Evolutionary conservation across 2,113 vertebrate species (phyloP), one percentile per base, ranked within the genome.

Genomic region (Rhabdomys dilectus): DNA sequence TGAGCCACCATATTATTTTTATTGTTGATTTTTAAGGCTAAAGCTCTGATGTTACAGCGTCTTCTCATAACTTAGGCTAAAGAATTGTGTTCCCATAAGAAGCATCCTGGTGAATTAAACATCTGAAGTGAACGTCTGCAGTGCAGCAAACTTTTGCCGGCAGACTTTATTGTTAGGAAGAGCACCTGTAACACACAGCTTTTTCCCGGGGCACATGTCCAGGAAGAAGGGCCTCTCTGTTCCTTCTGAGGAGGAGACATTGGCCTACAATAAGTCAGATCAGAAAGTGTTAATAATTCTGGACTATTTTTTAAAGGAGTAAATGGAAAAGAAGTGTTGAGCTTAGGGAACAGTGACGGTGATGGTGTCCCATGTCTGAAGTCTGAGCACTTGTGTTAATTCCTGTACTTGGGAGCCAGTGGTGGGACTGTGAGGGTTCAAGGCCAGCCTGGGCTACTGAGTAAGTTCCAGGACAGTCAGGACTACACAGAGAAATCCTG

Each of bases 221-320:
- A 2, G 21, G 90, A 80, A 29, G 60, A 76, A 36, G 62, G 58
- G 4, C 51, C 19, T 80, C 72, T 76, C 34, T 88, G 70, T 60
- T 53, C 48, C 76, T 64, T 88, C 45, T n/a, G 2, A 56, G 72
- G 66, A 64, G 72, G 86, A 56, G 60, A 78, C 31, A 15, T 62
- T 96, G 82, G 66, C n/a, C n/a, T 36, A 2, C n/a, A 91, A 31
- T 26, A 29, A 80, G 86, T 58, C 26, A 42, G 24, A 58, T 64
- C 91, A 89, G 15, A 51, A 81, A 24, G 15, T 31, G 13, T 89
- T 66, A 51, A 58, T 82, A 77, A 26, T 68, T 82, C 75, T 66
- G 31, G 51, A 56, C 86, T 96, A 39, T 89, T 88, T 95, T 89
- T 87, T n/a, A 75, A 91, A 84, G 82, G 60, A 77, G 19, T 78